phyloP scores from a whole-genome alignment of 2,888 invertebrate genomes.

The Pseudococcus viburni region DNA sequence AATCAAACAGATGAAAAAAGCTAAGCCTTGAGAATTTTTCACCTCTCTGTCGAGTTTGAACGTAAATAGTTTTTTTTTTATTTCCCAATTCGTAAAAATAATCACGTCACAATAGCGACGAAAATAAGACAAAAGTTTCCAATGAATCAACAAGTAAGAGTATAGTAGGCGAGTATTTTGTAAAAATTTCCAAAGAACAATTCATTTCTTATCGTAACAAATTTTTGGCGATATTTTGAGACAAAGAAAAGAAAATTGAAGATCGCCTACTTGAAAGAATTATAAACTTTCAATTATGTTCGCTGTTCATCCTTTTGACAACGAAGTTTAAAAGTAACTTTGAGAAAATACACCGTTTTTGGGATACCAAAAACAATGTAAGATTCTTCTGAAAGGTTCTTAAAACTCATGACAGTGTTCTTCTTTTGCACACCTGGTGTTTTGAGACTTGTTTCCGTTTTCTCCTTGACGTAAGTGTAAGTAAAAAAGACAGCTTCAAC shows the following conservation, averaged over 20 bases:
- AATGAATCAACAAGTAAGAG: conserved; percentile 12
- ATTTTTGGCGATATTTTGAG: conserved; percentile 33
- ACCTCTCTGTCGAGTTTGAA: neutral
- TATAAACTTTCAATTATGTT: conserved; percentile 56
- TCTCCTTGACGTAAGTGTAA: conserved; percentile 46
- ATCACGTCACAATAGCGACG: neutral
- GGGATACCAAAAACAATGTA: conserved; percentile 56
- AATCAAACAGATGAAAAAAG: neutral
- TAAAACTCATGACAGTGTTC: conserved; percentile 61
- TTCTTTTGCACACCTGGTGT: conserved; percentile 62
- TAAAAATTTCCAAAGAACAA: conserved; percentile 14
- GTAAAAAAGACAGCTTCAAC: conserved; percentile 59
- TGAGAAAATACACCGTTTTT: conserved; percentile 53
- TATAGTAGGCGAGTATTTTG: neutral
- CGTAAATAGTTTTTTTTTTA: neutral
- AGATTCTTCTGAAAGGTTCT: conserved; percentile 60
- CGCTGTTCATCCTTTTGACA: conserved; percentile 34
- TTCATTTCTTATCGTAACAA: conserved; percentile 45
- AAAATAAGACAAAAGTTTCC: neutral
- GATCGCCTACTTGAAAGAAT: conserved; percentile 55
- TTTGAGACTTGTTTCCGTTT: conserved; percentile 54
- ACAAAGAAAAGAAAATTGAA: conserved; percentile 12
- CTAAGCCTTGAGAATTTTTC: neutral
- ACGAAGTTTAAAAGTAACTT: conserved; percentile 51
- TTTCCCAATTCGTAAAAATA: neutral